These are phyloP conservation scores for Lethrus apterus DNA, from an alignment of 1,140 invertebrate genomes.

Conservation along the genomic window DNA sequence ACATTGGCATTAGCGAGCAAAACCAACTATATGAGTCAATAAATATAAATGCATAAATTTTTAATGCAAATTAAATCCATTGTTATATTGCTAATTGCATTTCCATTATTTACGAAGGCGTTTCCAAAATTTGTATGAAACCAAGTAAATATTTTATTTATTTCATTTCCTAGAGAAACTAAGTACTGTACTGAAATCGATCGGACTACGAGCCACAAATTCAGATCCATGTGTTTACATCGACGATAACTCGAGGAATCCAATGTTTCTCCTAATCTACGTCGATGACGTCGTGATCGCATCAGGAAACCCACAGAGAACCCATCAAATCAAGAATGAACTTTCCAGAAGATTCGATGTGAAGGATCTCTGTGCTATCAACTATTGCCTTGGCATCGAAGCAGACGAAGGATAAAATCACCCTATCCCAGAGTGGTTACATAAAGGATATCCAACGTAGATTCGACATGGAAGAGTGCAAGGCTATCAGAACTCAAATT, in stretches of 20 bases:
- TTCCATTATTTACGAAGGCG: no score
- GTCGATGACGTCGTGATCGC: neutral
- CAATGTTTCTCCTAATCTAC: neutral
- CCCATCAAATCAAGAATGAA: neutral
- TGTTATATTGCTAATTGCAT: no score
- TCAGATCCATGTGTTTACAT: no score
- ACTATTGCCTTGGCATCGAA: neutral
- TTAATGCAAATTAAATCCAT: no score
- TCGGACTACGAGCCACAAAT: neutral
- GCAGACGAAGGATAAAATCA: neutral
- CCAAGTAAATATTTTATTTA: no score
- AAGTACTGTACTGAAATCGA: neutral
- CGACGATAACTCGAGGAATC: no score
- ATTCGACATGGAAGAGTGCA: neutral
- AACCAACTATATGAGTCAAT: no score
- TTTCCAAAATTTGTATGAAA: no score
- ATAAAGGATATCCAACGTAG: neutral
- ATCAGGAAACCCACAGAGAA: neutral
- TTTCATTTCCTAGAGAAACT: no score
- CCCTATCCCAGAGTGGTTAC: neutral
- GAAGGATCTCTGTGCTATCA: neutral
- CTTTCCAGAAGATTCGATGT: neutral
- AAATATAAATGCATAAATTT: no score
- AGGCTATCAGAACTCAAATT: neutral
- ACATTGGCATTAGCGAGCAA: no score